Base-by-base conservation (phyloP, 2,888 invertebrate species). In the Saturnia pavonia region DNA sequence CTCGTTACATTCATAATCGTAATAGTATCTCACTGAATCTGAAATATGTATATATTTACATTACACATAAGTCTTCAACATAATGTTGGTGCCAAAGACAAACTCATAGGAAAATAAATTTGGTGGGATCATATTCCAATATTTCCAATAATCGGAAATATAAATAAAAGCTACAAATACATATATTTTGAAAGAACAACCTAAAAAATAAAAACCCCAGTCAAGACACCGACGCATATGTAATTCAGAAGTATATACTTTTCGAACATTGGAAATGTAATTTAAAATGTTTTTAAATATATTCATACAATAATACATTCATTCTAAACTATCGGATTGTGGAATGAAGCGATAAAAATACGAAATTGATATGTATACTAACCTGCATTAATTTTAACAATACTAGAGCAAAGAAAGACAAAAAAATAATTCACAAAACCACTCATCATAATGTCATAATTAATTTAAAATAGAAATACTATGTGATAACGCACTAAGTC, bases 1-100 rank as follows among this genome's bases (percentile, higher is more conserved):
- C 80, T 95, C 95, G 87, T 97, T 97, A 89, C 98, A 98, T 90
- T 97, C 97, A 80, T 93, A 94, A 77, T 91, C 93, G 76, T 90
- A 93, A 77, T 94, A 93, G 81, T 92, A 94, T 80, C 87, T 88
- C 70, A 84, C 82, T 45, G 86, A 87, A 74, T 92, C 93, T 94
- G 87, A 70, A 91, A 90, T 65, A 60, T 70, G 57, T 14, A 48
- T 14, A 45, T 43, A 48, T 25, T 66, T 25, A 34, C 42, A 66
- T n/a, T 22, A 34, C 34, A 34, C 2, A 34, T 34, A 43, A 51
- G n/a, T 34, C 22, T 40, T n/a, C 19, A 34, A 69, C 12, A 63
- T 27, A 27, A 6, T 27, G 11, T 60, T 11, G 0, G 14, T 14
- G 57, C 12, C 57, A 12, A 7, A 1, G 9, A 22, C 8, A 11